Percentiles rank a stretch among this genome's conserved stretches.
These are phyloP conservation scores for Chaenogobius annularis DNA, from an alignment of 2,113 vertebrate species.

Conservation along the genomic window DNA sequence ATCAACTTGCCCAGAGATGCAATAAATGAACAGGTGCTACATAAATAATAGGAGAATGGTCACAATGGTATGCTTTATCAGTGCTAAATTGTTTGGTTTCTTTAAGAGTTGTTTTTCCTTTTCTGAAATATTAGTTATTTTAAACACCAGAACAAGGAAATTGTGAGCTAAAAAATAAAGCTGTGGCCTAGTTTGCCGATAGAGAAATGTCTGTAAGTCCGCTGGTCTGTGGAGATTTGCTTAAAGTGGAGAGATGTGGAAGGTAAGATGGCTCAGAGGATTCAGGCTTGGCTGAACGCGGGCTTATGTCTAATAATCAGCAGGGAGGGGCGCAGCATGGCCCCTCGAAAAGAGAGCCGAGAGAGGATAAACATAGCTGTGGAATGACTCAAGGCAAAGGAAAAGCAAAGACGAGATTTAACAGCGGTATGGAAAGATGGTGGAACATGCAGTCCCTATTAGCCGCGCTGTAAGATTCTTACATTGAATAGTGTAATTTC, in stretches of 20 bases:
- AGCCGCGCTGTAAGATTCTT: constrained; percentile 47
- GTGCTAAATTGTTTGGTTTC: not conserved
- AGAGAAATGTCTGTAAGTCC: constrained; percentile 52
- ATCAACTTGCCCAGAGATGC: not conserved
- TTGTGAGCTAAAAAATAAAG: constrained; percentile 36
- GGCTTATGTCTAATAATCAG: constrained; percentile 75
- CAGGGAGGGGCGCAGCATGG: constrained; percentile 63
- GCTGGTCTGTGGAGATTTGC: constrained; percentile 65
- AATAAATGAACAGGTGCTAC: not conserved
- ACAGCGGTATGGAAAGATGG: constrained; percentile 12
- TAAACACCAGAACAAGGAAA: not conserved
- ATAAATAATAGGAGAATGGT: not conserved
- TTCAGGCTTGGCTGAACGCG: constrained; percentile 70
- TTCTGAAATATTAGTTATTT: not conserved
- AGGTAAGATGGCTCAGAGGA: constrained; percentile 74
- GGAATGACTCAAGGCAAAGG: constrained; percentile 40
- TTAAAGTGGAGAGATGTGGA: constrained; percentile 62
- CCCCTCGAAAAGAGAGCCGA: constrained; percentile 41
- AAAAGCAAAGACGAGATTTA: constrained; percentile 27
- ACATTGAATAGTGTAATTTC: constrained; percentile 41
- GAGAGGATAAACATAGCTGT: constrained; percentile 33
- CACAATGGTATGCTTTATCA: not conserved
- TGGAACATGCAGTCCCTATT: constrained; percentile 28
- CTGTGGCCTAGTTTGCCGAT: constrained; percentile 48
- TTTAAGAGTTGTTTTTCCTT: not conserved